Conservation (phyloP, 2,797 vertebrate genomes). For the Melanotaenia pygmaea region DNA sequence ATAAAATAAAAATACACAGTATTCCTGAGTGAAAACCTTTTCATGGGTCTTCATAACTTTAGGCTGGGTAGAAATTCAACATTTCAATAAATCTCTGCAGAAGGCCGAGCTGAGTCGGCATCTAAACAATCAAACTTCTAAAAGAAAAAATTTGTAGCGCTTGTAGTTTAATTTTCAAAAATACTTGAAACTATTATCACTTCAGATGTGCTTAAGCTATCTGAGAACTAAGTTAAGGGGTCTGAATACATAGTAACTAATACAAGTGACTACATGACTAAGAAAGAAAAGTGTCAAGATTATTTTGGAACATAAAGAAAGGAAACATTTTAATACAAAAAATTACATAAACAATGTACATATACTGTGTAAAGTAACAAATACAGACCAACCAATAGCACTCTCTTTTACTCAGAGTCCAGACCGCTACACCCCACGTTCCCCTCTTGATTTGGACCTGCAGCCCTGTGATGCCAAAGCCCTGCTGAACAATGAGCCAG, state of each 20-base stretch:
- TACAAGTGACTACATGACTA: not conserved
- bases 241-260: not conserved
- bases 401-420: slow-evolving; percentile 62
- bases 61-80: too few species aligned
- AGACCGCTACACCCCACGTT: slow-evolving; percentile 35
- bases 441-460: slow-evolving; percentile 73
- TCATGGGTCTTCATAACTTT: too few species aligned
- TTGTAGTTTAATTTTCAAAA: not conserved
- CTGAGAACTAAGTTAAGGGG: not conserved
- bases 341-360: too few species aligned
- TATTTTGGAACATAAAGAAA: not conserved
- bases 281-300: not conserved
- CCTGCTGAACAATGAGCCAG: slow-evolving; percentile 71
- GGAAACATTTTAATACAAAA: not conserved
- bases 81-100: too few species aligned
- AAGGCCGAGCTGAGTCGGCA: too few species aligned
- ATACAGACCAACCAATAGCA: not conserved
- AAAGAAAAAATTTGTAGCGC: not conserved
- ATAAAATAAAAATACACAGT: not conserved
- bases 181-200: not conserved
- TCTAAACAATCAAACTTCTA: not conserved
- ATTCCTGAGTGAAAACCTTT: too few species aligned
- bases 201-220: not conserved
- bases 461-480: slow-evolving; percentile 76
- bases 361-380: not conserved